phyloP scores from a whole-genome alignment of 2,888 invertebrate species.

The Herminia tarsipennalis region DNA sequence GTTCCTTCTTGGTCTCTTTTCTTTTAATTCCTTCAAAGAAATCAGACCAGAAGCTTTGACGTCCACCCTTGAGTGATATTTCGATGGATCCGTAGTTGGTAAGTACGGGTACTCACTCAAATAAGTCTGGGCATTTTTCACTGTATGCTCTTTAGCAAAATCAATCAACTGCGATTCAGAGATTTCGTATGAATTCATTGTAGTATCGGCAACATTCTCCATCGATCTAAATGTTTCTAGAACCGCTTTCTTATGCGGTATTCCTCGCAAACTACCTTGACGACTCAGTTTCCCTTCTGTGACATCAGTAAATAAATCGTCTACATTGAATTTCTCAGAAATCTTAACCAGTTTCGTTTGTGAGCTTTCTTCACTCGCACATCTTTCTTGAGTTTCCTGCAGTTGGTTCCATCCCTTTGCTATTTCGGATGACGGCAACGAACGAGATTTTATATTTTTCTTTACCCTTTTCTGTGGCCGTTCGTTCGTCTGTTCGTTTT shows the following conservation, averaged over 20 bases:
- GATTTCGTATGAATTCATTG: slow-evolving; percentile 73
- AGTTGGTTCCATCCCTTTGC: slow-evolving; percentile 72
- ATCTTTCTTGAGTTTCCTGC: slow-evolving; percentile 55
- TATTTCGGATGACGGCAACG: slow-evolving; percentile 78
- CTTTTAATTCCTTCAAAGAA: slow-evolving; percentile 71
- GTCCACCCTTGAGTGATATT: slow-evolving; percentile 77
- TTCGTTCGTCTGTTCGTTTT: slow-evolving; percentile 38
- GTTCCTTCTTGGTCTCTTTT: slow-evolving; percentile 70
- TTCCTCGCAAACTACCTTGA: slow-evolving; percentile 81
- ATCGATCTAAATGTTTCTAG: slow-evolving; percentile 81
- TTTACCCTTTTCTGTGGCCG: slow-evolving; percentile 58
- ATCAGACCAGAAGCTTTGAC: slow-evolving; percentile 77
- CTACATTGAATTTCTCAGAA: slow-evolving; percentile 82
- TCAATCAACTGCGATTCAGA: slow-evolving; percentile 66
- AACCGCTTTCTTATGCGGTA: slow-evolving; percentile 83
- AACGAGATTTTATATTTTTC: slow-evolving; percentile 71
- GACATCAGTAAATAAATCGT: slow-evolving; percentile 79
- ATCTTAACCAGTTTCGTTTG: slow-evolving; percentile 72
- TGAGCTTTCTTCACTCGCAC: slow-evolving; percentile 26
- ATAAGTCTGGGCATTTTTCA: slow-evolving; percentile 76
- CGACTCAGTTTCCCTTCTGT: slow-evolving; percentile 78
- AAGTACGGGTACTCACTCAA: slow-evolving; percentile 80
- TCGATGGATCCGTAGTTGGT: slow-evolving; percentile 79
- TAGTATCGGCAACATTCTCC: slow-evolving; percentile 73
- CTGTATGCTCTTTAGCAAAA: slow-evolving; percentile 66